phyloP scores from a whole-genome alignment of 2,113 vertebrate species.

The Xyliphius kryptos region DNA sequence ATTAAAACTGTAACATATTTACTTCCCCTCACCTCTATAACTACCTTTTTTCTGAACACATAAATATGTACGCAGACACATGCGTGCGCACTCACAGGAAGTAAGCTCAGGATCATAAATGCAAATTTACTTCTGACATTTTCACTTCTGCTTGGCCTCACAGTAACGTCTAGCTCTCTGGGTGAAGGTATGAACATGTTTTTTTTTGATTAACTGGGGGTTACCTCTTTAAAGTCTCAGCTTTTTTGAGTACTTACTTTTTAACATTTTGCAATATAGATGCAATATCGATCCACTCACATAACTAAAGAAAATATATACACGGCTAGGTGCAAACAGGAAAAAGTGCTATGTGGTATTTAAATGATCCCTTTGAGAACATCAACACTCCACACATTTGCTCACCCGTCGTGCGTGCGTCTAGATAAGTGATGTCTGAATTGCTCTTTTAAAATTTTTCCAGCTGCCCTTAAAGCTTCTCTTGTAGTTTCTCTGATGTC shows the following conservation, averaged over 20 bases:
- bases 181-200: background rate
- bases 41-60: background rate
- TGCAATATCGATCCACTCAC: too few relatives aligned
- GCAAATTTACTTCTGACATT: conserved; percentile 40
- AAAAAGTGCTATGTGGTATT: conserved; percentile 4
- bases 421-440: conserved; percentile 13
- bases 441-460: background rate
- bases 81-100: conserved; percentile 49
- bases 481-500: too few relatives aligned
- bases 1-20: too few relatives aligned
- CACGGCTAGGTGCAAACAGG: background rate
- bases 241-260: background rate
- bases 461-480: background rate
- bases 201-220: background rate
- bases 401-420: background rate
- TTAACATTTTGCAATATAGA: too few relatives aligned
- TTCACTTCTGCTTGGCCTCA: conserved; percentile 27
- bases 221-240: background rate
- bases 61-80: conserved; percentile 12
- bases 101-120: conserved; percentile 31
- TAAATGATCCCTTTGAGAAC: background rate
- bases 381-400: background rate
- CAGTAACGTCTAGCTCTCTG: background rate
- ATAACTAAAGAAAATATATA: background rate
- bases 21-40: background rate